Percentiles rank a stretch among this genome's conserved stretches.
Evolutionary conservation across 53 echinoderm and acorn worm genomes (phyloP).

Genomic region (Paracentrotus lividus): DNA sequence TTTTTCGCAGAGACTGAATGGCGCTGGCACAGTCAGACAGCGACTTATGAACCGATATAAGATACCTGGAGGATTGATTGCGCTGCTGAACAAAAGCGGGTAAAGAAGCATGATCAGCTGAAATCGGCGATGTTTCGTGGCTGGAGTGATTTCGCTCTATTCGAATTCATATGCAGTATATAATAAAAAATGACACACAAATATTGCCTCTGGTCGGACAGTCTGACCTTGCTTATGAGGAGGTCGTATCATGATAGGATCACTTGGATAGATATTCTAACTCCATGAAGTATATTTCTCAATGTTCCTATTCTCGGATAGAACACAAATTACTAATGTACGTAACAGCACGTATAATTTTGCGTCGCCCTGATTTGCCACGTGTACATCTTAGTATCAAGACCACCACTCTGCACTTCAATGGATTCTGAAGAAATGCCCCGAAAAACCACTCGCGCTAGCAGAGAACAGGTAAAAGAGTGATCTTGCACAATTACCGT

Average conservation of each 20-base stretch:
- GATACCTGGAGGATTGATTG: conserved; percentile 21
- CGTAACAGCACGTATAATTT: conserved; percentile 73
- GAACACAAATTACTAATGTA: conserved; percentile 17
- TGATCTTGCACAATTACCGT: neutral
- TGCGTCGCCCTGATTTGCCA: conserved; percentile 60
- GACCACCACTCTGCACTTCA: conserved; percentile 72
- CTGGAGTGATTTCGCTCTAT: conserved; percentile 4
- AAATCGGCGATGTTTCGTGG: neutral
- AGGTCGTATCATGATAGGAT: conserved; percentile 66
- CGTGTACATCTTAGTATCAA: conserved; percentile 75
- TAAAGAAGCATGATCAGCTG: neutral
- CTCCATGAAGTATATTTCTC: conserved; percentile 64
- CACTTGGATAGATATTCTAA: conserved; percentile 66
- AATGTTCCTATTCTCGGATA: conserved; percentile 72
- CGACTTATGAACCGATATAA: conserved; percentile 63
- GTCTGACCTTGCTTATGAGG: conserved; percentile 65
- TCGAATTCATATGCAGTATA: neutral
- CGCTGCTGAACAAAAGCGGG: conserved; percentile 64
- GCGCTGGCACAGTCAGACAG: conserved; percentile 54
- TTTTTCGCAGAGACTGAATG: neutral
- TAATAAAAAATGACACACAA: conserved; percentile 61
- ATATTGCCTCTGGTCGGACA: conserved; percentile 74
- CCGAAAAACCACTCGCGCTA: neutral
- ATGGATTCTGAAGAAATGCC: conserved; percentile 66
- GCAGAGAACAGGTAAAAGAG: neutral